Conservation (phyloP, 2,888 invertebrate genomes). For the Corythucha ciliata region DNA sequence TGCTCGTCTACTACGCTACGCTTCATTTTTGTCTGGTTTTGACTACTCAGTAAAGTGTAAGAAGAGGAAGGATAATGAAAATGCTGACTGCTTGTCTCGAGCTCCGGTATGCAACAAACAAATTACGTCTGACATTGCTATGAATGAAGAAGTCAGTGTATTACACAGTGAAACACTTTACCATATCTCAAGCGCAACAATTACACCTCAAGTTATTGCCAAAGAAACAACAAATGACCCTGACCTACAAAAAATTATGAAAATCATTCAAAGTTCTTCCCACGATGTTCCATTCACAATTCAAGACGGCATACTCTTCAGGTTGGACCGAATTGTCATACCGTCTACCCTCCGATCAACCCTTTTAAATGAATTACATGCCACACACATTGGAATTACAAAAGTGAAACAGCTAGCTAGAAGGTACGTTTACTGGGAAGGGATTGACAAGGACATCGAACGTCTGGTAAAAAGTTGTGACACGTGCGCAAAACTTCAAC, state of each 20-base stretch:
- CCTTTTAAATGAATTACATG: conserved; percentile 35
- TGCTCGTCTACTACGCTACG: no score
- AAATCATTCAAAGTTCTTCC: not conserved
- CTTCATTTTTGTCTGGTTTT: no score
- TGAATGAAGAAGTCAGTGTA: conserved; percentile 16
- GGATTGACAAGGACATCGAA: conserved; percentile 35
- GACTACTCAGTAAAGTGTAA: not conserved
- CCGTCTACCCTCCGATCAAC: conserved; percentile 28
- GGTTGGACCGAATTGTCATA: conserved; percentile 26
- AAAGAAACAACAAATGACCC: conserved; percentile 1
- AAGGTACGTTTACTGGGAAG: conserved; percentile 36
- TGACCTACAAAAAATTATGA: conserved; percentile 7
- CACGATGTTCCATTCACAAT: conserved; percentile 14
- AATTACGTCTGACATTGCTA: not conserved
- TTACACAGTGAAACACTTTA: conserved; percentile 10
- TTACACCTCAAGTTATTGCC: not conserved
- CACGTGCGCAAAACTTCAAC: conserved; percentile 32
- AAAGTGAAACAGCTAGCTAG: conserved; percentile 36
- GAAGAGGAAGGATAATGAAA: conserved; percentile 1
- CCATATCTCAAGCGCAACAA: conserved; percentile 10
- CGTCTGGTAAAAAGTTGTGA: conserved; percentile 31
- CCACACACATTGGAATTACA: conserved; percentile 34
- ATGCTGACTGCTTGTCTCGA: conserved; percentile 13
- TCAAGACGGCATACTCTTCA: conserved; percentile 19
- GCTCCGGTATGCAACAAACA: not conserved